Conservation (phyloP, 2,888 invertebrate species). For the Eulithis testata region DNA sequence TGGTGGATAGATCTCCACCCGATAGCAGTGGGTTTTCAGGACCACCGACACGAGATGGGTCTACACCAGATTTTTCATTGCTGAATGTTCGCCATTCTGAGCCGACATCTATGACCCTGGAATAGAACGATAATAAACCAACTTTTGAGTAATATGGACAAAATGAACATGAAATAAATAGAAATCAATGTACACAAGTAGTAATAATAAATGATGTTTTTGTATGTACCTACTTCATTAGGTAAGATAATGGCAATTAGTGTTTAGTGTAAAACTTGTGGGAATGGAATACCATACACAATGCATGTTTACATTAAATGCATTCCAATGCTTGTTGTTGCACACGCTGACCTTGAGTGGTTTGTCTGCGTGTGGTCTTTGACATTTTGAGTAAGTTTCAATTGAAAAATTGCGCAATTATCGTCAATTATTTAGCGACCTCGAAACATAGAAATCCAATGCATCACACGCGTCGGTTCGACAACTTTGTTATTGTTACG, state of each 20-base stretch:
- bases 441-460: constrained; percentile 59
- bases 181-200: not conserved
- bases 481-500: constrained; percentile 56
- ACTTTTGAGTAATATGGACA: not conserved
- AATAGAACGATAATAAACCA: constrained; percentile 30
- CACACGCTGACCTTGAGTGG: constrained; percentile 34
- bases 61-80: constrained; percentile 98
- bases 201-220: constrained; percentile 1
- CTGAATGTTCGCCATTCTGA: constrained; percentile 99
- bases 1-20: constrained; percentile 98
- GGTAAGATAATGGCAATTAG: constrained; percentile 1
- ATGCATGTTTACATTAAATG: constrained; percentile 16
- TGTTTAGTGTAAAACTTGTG: constrained; percentile 1
- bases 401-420: constrained; percentile 48
- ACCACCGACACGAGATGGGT: constrained; percentile 99
- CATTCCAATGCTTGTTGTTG: constrained; percentile 28
- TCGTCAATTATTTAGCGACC: constrained; percentile 49
- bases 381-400: constrained; percentile 46
- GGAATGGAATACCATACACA: constrained; percentile 8
- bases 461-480: constrained; percentile 52
- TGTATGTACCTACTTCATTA: not conserved
- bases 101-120: constrained; percentile 99
- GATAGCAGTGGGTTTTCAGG: constrained; percentile 98
- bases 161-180: not conserved
- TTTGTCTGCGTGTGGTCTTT: constrained; percentile 31